A percentile compares a stretch with the other conserved stretches of the same genome.
These are phyloP conservation scores for Hipparchia sbordonii DNA, from an alignment of 2,888 invertebrate species.

Conservation along the genomic window DNA sequence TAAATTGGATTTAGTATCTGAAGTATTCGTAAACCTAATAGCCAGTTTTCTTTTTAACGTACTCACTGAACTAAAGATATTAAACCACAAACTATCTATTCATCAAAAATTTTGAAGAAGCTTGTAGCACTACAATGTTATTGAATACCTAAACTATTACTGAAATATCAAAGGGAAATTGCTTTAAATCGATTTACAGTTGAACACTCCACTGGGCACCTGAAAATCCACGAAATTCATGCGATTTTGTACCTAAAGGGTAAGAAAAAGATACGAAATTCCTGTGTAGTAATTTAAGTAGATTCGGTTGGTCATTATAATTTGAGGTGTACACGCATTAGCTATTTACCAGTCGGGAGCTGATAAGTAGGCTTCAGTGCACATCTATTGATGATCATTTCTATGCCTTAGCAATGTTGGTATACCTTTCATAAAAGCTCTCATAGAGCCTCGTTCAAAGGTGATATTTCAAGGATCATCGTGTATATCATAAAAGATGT, in stretches of 20 bases:
- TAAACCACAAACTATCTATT: constrained; percentile 12
- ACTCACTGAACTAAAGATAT: constrained; percentile 6
- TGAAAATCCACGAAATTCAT: constrained; percentile 4
- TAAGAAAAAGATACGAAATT: neutral
- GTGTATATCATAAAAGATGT: neutral
- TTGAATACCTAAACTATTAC: constrained; percentile 26
- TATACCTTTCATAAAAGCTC: constrained; percentile 27
- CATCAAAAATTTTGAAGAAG: constrained; percentile 22
- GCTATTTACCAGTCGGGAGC: constrained; percentile 35
- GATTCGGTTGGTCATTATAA: constrained; percentile 21
- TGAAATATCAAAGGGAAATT: constrained; percentile 32
- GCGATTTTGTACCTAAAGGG: neutral
- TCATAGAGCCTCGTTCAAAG: constrained; percentile 16
- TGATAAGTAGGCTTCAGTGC: constrained; percentile 46
- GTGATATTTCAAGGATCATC: constrained; percentile 12
- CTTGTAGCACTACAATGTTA: constrained; percentile 17
- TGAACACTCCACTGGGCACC: constrained; percentile 17
- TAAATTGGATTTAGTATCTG: too few relatives aligned
- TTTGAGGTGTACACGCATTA: constrained; percentile 36
- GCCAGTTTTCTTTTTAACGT: neutral
- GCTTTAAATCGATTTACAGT: constrained; percentile 31
- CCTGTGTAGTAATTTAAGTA: constrained; percentile 18
- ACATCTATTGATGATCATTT: constrained; percentile 40
- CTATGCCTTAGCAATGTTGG: constrained; percentile 17
- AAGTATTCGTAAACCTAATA: neutral